A percentile compares a stretch with the other conserved stretches of the same genome.
Conservation (phyloP, 2,113 vertebrate genomes). For the Alaudala cheleensis region DNA sequence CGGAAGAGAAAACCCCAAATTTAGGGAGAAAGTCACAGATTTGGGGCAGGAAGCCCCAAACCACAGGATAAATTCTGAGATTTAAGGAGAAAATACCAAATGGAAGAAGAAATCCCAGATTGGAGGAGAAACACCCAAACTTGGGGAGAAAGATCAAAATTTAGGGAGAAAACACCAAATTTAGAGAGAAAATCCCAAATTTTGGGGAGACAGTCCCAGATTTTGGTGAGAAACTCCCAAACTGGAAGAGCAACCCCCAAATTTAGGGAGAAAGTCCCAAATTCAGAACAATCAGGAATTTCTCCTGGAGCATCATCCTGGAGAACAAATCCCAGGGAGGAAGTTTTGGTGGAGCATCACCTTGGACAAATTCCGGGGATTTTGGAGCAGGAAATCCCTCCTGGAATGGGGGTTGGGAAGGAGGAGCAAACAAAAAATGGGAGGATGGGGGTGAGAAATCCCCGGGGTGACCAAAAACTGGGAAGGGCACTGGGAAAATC, state of each 20-base stretch:
- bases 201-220: no score
- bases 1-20: no score
- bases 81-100: not conserved
- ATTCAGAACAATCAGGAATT: not conserved
- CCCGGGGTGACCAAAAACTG: rapidly evolving
- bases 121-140: not conserved
- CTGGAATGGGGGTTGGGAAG: not conserved
- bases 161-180: not conserved
- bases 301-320: not conserved
- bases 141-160: not conserved
- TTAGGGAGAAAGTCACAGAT: no score
- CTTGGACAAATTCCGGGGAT: rapidly evolving
- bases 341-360: not conserved
- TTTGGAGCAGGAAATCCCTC: not conserved
- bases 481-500: not conserved
- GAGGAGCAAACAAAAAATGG: rapidly evolving
- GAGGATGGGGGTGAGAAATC: not conserved
- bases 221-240: not conserved
- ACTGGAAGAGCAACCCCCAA: no score
- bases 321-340: not conserved
- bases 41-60: not conserved
- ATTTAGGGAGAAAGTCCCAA: not conserved
- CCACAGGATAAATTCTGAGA: not conserved
- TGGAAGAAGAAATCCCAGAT: not conserved
- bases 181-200: not conserved